These are phyloP conservation scores for Himalopsyche anomala DNA, from an alignment of 2,888 invertebrate species.

Conservation along the genomic window DNA sequence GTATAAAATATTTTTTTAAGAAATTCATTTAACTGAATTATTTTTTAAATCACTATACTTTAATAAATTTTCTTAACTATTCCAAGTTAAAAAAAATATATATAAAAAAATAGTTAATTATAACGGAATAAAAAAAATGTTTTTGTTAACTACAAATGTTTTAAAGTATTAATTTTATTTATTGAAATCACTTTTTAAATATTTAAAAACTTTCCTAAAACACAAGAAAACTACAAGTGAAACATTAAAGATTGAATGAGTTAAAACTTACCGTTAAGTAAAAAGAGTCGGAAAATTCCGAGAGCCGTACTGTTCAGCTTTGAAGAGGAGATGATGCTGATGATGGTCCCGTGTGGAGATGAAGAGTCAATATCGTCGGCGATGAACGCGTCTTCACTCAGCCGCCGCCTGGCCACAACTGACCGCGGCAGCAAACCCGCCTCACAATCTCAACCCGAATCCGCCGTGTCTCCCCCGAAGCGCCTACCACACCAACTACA, in stretches of 20 bases:
- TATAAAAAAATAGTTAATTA: neutral
- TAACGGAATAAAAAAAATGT: neutral
- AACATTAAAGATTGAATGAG: neutral
- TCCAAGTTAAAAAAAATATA: neutral
- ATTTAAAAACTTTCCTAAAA: conserved; percentile 9
- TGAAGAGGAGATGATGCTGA: conserved; percentile 18
- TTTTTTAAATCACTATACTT: neutral
- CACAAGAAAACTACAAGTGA: neutral
- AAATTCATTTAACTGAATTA: neutral
- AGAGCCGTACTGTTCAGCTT: conserved; percentile 44
- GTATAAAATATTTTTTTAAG: neutral
- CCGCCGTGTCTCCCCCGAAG: conserved; percentile 32
- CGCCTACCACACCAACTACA: conserved; percentile 44
- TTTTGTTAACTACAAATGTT: neutral
- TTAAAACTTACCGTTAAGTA: conserved; percentile 62
- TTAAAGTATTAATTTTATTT: neutral
- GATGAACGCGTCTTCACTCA: conserved; percentile 53
- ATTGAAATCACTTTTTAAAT: conserved; percentile 1
- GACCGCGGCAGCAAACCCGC: conserved; percentile 54
- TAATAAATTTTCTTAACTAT: neutral
- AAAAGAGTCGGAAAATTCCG: conserved; percentile 61
- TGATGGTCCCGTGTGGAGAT: conserved; percentile 31
- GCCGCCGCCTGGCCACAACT: conserved; percentile 62
- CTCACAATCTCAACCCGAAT: conserved; percentile 58
- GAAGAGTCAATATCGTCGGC: conserved; percentile 38